Evolutionary conservation across 2,888 invertebrate genomes (phyloP).

Genomic region (Deroplatys truncata): DNA sequence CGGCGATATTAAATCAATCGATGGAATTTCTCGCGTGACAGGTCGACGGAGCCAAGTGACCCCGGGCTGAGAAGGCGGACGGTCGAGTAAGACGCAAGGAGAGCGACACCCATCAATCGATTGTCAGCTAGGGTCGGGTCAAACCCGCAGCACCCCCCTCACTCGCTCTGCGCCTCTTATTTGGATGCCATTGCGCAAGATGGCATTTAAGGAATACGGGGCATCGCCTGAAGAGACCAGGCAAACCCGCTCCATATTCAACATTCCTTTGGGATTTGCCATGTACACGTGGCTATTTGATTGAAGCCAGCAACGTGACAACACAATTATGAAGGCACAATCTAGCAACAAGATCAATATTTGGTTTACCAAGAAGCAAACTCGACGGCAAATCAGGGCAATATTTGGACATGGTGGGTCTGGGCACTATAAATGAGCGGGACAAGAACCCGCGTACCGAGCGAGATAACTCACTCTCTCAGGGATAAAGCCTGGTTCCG

Average conservation of each 20-base stretch:
- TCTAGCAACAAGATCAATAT: not conserved
- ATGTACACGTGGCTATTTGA: not conserved
- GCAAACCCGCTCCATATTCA: not conserved
- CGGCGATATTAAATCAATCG: not conserved
- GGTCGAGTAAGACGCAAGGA: constrained; percentile 8
- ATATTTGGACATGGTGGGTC: too few species aligned
- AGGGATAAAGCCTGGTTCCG: too few species aligned
- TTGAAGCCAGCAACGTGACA: not conserved
- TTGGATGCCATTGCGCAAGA: constrained; percentile 26
- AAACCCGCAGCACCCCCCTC: constrained; percentile 17
- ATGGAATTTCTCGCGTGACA: not conserved
- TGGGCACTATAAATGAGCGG: too few species aligned
- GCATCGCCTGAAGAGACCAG: not conserved
- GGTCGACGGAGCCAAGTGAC: not conserved
- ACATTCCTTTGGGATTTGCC: not conserved
- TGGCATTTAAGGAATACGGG: constrained; percentile 19
- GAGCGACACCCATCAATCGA: constrained; percentile 48
- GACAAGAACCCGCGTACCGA: too few species aligned
- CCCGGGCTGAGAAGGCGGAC: not conserved
- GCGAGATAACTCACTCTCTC: too few species aligned
- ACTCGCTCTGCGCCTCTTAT: constrained; percentile 19
- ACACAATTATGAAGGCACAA: not conserved
- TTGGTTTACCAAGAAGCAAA: not conserved
- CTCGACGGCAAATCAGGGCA: not conserved
- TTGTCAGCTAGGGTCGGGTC: constrained; percentile 44